These are phyloP conservation scores for Trematomus loennbergii DNA, from an alignment of 2,113 vertebrate genomes.

Conservation along the genomic window DNA sequence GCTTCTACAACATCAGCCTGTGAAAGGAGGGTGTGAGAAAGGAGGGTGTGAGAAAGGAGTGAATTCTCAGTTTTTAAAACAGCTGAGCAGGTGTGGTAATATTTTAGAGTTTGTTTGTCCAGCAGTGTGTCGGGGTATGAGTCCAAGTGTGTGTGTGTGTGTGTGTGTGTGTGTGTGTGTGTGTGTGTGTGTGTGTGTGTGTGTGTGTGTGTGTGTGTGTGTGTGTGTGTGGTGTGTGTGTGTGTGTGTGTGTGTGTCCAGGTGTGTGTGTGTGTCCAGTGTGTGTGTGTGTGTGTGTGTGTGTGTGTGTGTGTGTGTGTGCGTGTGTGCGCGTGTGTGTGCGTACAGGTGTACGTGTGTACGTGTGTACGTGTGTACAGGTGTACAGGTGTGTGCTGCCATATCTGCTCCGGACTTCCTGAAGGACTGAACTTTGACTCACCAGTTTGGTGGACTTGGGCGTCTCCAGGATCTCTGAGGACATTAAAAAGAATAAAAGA, in stretches of 20 bases:
- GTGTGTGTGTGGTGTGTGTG: too few relatives aligned
- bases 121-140: background rate
- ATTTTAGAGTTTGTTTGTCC: background rate
- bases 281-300: too few relatives aligned
- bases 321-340: constrained; percentile 1
- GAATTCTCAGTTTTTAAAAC: background rate
- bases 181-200: background rate
- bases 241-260: too few relatives aligned
- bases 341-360: too few relatives aligned
- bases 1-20: background rate
- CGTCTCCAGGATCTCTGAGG: constrained; percentile 83
- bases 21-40: background rate
- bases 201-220: background rate
- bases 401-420: constrained; percentile 13
- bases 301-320: background rate
- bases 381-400: background rate
- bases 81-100: background rate
- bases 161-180: background rate
- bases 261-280: too few relatives aligned
- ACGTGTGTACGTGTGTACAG: too few relatives aligned
- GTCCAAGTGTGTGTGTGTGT: background rate
- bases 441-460: constrained; percentile 90
- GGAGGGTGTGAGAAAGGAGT: background rate
- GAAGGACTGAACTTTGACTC: constrained; percentile 75
- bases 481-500: constrained; percentile 36